Base-by-base conservation (phyloP, 2,797 vertebrate species). In the Erpetoichthys calabaricus region DNA sequence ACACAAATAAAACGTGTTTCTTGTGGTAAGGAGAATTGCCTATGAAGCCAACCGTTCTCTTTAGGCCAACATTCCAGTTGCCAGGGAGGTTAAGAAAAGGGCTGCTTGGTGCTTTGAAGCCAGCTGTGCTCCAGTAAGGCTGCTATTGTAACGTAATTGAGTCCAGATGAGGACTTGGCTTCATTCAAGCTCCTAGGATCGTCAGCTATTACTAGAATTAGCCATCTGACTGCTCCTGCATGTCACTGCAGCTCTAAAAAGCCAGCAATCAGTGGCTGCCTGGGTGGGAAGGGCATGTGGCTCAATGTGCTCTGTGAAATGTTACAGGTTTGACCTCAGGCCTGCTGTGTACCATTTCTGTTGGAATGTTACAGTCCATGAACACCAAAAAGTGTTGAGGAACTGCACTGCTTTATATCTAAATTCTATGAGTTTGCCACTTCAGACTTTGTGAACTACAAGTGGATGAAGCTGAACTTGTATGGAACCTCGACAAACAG, bases 111-210 rank as follows among this genome's bases (percentile, higher is more conserved):
- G 5, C 60, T 58, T 58, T 62, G 60, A 55, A 62, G 60, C 41
- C 56, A 62, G 60, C 56, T 58, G 60, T 44, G 43, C 56, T 50
- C 46, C 52, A 7, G 51, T 47, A 54, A 59, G 45, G 54, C 58
- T 59, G 58, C 58, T 57, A 57, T 58, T 60, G 50, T 52, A 45
- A 43, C 46, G 49, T 57, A 60, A 60, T 59, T 42, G 51, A 63
- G 58, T 49, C 49, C 55, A 63, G 62, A 51, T n/a, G 56, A 56
- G 57, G 47, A 53, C 45, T 42, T 3, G 10, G 43, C 47, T 50
- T 53, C 9, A 57, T 56, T 9, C 45, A 42, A 3, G 47, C 46
- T 47, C 45, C 47, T 8, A 59, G 55, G 55, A 60, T 63, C 57
- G 58, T 63, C 44, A 51, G 51, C 47, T 55, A 49, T 6, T 56